Conservation (phyloP, 2,888 invertebrate species). For the Cordilura impudica region DNA sequence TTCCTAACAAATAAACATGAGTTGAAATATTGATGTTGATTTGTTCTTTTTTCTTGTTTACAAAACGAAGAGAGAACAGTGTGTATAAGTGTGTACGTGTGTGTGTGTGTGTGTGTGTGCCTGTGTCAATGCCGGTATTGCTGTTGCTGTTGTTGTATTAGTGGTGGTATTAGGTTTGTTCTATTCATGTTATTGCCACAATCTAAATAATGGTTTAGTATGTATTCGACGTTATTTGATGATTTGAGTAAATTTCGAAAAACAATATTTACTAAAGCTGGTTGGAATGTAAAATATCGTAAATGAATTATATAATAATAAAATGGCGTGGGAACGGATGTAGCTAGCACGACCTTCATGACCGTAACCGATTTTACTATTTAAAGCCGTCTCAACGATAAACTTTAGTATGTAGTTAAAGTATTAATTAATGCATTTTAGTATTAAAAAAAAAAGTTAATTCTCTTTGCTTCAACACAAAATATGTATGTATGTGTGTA, state of each 20-base stretch:
- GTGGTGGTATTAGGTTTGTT: conserved; percentile 46
- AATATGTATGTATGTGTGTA: no score
- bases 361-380: no score
- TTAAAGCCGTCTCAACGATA: no score
- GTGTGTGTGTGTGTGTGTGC: neutral
- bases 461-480: conserved; percentile 1
- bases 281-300: conserved; percentile 42
- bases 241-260: conserved; percentile 48
- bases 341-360: no score
- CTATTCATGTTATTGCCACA: conserved; percentile 51
- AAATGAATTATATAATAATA: conserved; percentile 34
- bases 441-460: conserved; percentile 24
- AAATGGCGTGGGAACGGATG: no score
- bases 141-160: neutral
- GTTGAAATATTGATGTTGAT: conserved; percentile 47
- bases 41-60: conserved; percentile 14
- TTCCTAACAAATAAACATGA: conserved; percentile 50
- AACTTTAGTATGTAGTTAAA: neutral
- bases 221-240: conserved; percentile 52
- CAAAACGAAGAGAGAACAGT: neutral
- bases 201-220: conserved; percentile 52
- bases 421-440: neutral
- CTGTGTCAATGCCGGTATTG: no score
- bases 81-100: no score
- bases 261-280: conserved; percentile 54